These are phyloP conservation scores for Struthio camelus DNA, from an alignment of 2,113 vertebrate genomes.

Conservation along the genomic window DNA sequence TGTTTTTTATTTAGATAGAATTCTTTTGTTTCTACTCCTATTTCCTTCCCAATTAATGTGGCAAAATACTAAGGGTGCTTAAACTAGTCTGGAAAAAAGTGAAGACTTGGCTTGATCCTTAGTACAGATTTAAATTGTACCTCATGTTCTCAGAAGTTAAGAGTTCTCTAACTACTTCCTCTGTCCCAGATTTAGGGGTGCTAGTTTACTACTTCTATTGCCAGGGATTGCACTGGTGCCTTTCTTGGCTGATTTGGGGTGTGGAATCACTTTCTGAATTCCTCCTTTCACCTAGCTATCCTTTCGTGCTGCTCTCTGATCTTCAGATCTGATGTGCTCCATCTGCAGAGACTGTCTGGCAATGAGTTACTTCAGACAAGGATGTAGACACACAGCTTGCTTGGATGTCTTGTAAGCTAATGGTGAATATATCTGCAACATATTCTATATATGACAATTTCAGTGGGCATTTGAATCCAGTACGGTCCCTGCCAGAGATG, in stretches of 20 bases:
- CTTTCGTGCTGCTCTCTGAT: not conserved
- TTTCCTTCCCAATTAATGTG: not conserved
- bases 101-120: not conserved
- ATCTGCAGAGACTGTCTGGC: not conserved
- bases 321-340: not conserved
- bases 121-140: not conserved
- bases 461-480: not conserved
- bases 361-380: not conserved
- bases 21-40: not conserved
- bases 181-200: not conserved
- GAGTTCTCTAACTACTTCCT: too few relatives aligned
- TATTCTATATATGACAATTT: not conserved
- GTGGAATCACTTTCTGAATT: not conserved
- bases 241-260: not conserved
- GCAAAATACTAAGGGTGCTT: not conserved
- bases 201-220: not conserved
- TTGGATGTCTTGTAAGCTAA: not conserved
- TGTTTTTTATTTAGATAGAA: not conserved
- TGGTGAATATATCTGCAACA: not conserved
- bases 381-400: not conserved
- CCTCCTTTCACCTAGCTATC: not conserved
- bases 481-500: not conserved
- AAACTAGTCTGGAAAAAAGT: not conserved
- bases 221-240: not conserved
- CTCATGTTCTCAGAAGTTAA: not conserved